A percentile compares a stretch with the other conserved stretches of the same genome.
These are phyloP conservation scores for Spodoptera exigua DNA, from an alignment of 2,888 invertebrate genomes.

Conservation along the genomic window DNA sequence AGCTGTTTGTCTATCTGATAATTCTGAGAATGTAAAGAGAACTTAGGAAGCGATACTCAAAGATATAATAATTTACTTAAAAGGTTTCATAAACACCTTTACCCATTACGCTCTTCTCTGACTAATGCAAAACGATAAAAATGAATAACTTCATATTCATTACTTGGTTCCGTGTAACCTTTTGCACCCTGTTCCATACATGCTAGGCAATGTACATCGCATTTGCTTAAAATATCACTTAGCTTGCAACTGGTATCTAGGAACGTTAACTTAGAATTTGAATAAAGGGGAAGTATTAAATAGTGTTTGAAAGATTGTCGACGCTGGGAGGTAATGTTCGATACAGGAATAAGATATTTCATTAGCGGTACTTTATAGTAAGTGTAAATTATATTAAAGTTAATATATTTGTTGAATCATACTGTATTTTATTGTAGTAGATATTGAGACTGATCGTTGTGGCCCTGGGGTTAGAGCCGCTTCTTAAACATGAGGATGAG, in stretches of 20 bases:
- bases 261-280: slow-evolving; percentile 24
- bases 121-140: slow-evolving; percentile 46
- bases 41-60: neutral
- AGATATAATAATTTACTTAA: neutral
- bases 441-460: no score
- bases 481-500: no score
- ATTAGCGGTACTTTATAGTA: slow-evolving; percentile 14
- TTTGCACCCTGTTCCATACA: slow-evolving; percentile 56
- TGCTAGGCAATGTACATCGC: slow-evolving; percentile 25
- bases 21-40: neutral
- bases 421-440: no score
- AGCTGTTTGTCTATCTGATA: no score
- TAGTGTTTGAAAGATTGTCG: slow-evolving; percentile 25
- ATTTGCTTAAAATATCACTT: slow-evolving; percentile 60
- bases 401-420: slow-evolving; percentile 4
- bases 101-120: slow-evolving; percentile 1
- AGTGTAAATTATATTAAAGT: slow-evolving; percentile 9
- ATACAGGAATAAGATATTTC: slow-evolving; percentile 22
- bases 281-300: slow-evolving; percentile 35
- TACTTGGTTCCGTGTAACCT: slow-evolving; percentile 57
- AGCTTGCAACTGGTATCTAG: slow-evolving; percentile 54
- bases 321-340: slow-evolving; percentile 26
- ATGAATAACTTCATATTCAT: slow-evolving; percentile 32
- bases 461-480: no score
- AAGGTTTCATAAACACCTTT: neutral